Evolutionary conservation across 2,797 vertebrate genomes (phyloP), one percentile per base, ranked within the genome.

Genomic region (Perodicticus potto): DNA sequence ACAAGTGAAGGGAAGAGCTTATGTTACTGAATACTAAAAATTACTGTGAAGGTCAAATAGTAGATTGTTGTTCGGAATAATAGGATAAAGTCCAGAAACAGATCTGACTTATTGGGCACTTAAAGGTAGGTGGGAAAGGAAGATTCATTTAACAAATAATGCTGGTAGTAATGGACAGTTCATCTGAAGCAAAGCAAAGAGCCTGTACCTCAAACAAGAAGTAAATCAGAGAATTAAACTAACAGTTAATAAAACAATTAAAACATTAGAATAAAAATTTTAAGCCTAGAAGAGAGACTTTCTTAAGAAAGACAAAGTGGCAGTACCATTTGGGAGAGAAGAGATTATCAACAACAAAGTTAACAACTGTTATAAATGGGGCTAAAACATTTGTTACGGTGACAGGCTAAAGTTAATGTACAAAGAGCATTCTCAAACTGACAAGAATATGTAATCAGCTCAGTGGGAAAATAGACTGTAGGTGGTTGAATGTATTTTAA

Each of bases 251-350:
- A 69, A 92, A 95, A 80, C 23, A 92, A 70, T 86, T 76, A 86
- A 91, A 95, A 91, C 93, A 77, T 23, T 57, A 86, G 22, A 90
- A 86, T 93, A 93, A 89, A 73, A 49, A 5, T 74, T 78, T 86
- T 72, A 83, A 93, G 14, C 17, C n/a, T 84, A 45, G 67, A 59
- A 34, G 87, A 89, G 87, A 89, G 27, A 91, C 57, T 69, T 96
- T 90, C 73, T 23, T 77, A 49, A 93, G 4, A 32, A 96, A 89
- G 25, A 84, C 53, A 84, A 11, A 76, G 27, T 80, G n/a, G 20
- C 45, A 87, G 14, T 72, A 73, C 17, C 87, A 1, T 73, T 67
- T 85, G 25, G 72, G 65, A 83, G 40, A 92, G 37, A 74, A 43
- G 57, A 73, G 45, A 65, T 32, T 32, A 67, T 73, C 14, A 94